A percentile compares a stretch with the other conserved stretches of the same genome.
Conservation (phyloP, 2,113 vertebrate genomes). For the Gavialis gangeticus region DNA sequence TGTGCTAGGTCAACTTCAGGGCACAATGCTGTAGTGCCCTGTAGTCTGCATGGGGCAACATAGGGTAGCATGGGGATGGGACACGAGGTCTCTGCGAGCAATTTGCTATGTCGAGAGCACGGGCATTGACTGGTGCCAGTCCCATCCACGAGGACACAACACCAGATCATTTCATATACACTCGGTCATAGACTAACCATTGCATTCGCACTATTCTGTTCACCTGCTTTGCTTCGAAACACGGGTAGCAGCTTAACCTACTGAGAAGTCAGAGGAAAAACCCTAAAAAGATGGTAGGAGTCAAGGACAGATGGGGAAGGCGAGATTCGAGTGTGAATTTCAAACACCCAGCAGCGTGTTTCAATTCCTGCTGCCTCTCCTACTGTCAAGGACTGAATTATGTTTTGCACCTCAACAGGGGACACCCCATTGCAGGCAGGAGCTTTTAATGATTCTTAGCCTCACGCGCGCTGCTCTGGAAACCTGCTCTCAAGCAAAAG, state of each 20-base stretch:
- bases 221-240: slow-evolving; percentile 1
- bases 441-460: slow-evolving; percentile 32
- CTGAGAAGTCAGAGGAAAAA: background rate
- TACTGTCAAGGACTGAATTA: slow-evolving; percentile 23
- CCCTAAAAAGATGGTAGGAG: background rate
- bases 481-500: background rate
- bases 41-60: background rate
- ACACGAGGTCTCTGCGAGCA: too few relatives aligned
- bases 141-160: background rate
- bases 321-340: background rate
- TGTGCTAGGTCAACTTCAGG: background rate
- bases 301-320: slow-evolving; percentile 3
- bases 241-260: background rate
- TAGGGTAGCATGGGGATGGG: too few relatives aligned
- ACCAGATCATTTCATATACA: background rate
- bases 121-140: background rate
- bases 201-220: background rate
- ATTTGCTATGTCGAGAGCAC: background rate
- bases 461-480: slow-evolving; percentile 7
- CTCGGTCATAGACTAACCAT: background rate
- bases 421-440: background rate
- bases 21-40: background rate
- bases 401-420: slow-evolving; percentile 38
- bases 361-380: slow-evolving; percentile 44
- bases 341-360: background rate